Evolutionary conservation across 2,113 vertebrate genomes (phyloP).

Genomic region (Rattus rattus): DNA sequence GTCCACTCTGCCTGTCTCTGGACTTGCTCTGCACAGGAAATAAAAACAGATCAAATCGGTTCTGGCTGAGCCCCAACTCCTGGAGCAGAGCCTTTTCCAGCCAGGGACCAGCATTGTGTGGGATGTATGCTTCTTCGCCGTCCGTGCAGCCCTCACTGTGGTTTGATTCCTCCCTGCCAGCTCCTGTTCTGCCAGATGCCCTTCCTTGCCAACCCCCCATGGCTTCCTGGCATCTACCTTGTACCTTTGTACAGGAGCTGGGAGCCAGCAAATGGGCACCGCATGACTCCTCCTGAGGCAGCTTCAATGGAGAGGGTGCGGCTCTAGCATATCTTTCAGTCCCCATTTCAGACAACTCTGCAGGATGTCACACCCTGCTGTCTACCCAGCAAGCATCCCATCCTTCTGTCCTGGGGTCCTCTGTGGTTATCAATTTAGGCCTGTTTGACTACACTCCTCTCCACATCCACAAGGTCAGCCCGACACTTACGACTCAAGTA

Average conservation of each 20-base stretch:
- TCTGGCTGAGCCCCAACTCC: neutral
- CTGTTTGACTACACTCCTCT: neutral
- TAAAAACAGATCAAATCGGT: neutral
- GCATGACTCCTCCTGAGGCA: neutral
- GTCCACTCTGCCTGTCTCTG: fast-evolving
- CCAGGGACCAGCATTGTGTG: neutral
- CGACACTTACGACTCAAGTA: neutral
- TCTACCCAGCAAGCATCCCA: neutral
- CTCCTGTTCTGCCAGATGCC: no score
- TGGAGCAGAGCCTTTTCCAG: no score
- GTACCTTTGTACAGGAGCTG: neutral
- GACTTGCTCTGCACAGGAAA: neutral
- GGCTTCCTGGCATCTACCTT: neutral
- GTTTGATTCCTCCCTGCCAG: no score
- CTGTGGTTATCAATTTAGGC: neutral
- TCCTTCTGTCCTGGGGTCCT: neutral
- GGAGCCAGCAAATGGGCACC: neutral
- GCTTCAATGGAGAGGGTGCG: neutral
- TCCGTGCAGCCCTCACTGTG: neutral
- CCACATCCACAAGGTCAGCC: neutral
- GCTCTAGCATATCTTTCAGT: neutral
- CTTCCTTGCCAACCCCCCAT: neutral
- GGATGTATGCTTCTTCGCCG: neutral
- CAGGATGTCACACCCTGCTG: neutral
- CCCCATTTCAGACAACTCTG: neutral